phyloP scores from a whole-genome alignment of 2,113 vertebrate genomes.

The Amphiprion ocellaris region DNA sequence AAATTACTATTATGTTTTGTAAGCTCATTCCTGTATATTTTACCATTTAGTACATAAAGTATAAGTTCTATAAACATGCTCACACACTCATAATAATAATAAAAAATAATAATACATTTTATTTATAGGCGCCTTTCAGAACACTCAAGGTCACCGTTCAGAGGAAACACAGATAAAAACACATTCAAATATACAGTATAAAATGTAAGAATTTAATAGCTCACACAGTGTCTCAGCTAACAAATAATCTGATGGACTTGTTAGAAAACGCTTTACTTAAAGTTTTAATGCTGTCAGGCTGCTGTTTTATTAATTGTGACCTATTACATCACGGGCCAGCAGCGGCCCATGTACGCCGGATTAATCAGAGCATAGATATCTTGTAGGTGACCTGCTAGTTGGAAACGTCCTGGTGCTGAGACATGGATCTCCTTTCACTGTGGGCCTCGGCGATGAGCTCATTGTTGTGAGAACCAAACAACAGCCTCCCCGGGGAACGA shows the following conservation, averaged over 20 bases:
- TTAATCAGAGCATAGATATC: slow-evolving; percentile 32
- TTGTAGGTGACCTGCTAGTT: slow-evolving; percentile 12
- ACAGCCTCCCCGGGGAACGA: slow-evolving; percentile 56
- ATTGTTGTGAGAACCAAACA: slow-evolving; percentile 82
- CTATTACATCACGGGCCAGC: slow-evolving; percentile 20
- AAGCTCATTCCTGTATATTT: no score
- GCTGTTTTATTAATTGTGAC: slow-evolving; percentile 30
- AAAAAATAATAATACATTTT: no score
- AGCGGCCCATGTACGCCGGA: background rate
- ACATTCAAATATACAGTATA: no score
- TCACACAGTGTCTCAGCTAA: no score
- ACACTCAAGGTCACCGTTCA: no score
- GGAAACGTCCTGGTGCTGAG: slow-evolving; percentile 27
- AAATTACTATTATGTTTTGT: no score
- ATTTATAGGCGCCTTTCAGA: no score
- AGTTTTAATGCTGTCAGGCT: background rate
- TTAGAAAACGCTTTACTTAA: background rate
- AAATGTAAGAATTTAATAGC: no score
- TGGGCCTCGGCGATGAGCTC: slow-evolving; percentile 77
- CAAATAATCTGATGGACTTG: background rate
- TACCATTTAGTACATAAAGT: no score
- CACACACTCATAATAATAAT: no score
- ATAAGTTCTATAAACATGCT: no score
- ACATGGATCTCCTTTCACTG: slow-evolving; percentile 58
- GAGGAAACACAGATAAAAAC: no score